Evolutionary conservation across 2,888 invertebrate species (phyloP), one percentile per base, ranked within the genome.

Genomic region (Cacoxenus indagator): DNA sequence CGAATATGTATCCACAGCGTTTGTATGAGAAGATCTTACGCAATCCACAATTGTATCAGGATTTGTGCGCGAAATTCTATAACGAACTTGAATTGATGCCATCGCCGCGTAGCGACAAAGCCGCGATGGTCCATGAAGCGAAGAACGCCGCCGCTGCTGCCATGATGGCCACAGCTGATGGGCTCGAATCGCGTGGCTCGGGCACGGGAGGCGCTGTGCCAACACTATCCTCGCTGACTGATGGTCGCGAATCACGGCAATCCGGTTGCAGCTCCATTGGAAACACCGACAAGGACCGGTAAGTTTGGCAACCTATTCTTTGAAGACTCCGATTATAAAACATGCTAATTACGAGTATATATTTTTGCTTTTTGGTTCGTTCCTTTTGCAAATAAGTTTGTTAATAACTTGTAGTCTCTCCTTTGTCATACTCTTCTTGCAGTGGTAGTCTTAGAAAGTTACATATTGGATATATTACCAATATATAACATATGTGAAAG

Each of bases 201-300:
- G 22, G 22, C 51, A 54, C 24, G 24, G 64, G 48, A 45, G 26
- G 14, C 17, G n/a, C 27, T 24, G 24, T 11, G 17, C 11, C 59
- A 29, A 11, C 64, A 48, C 14, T 48, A 8, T 19, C 48, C 3
- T 54, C 75, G 2, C 45, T 73, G 2, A 68, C 74, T 9, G 93
- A 93, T 78, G 94, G 93, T 75, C 90, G 94, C 75, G 93, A 92
- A 73, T 94, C 94, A 78, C 93, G 94, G 66, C 95, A 95, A 89
- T 95, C 95, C 19, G 95, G 95, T 59, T 91, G 94, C 77, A 95
- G 95, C 88, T 95, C 95, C 17, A 59, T 59, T 71, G 92, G 93
- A 76, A 83, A 85, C 68, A 93, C 93, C 86, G 94, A 93, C 54
- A 91, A 90, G 79, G 90, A 91, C 77, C 91, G 92, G 89, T 92